Percentiles rank a stretch among this genome's conserved stretches.
Evolutionary conservation across 2,797 vertebrate species (phyloP).

Genomic region (Megalops cyprinoides): DNA sequence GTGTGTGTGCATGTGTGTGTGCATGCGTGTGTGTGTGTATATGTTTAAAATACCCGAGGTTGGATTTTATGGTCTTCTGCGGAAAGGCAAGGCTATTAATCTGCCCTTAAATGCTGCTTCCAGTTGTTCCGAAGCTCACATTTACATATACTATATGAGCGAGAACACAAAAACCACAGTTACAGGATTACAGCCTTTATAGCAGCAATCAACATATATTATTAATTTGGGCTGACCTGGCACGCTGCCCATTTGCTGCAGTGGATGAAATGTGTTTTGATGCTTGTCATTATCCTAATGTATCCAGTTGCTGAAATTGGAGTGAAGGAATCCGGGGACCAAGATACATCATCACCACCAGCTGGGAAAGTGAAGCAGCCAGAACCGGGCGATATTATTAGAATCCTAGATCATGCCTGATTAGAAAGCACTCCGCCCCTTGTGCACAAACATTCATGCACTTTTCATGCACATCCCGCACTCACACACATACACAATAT

Average conservation of each 20-base stretch:
- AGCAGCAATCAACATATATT: slow-evolving; percentile 36
- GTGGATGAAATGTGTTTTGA: slow-evolving; percentile 30
- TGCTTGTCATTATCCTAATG: slow-evolving; percentile 26
- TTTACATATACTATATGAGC: slow-evolving; percentile 24
- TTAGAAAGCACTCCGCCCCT: neutral
- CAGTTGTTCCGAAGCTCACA: slow-evolving; percentile 8
- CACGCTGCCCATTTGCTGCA: slow-evolving; percentile 5
- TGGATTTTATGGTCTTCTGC: neutral
- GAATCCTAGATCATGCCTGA: neutral
- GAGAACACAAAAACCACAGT: slow-evolving; percentile 30
- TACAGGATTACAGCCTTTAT: slow-evolving; percentile 32
- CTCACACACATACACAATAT: neutral
- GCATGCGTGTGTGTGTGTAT: neutral
- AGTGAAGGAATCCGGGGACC: slow-evolving; percentile 31
- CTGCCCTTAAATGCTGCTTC: slow-evolving; percentile 5
- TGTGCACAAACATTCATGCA: neutral
- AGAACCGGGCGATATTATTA: slow-evolving; percentile 14
- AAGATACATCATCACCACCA: slow-evolving; percentile 18
- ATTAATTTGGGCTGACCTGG: slow-evolving; percentile 30
- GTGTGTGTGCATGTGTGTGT: neutral
- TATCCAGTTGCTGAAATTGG: slow-evolving; percentile 29
- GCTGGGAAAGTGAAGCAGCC: slow-evolving; percentile 16
- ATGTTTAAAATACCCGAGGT: neutral
- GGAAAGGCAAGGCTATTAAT: slow-evolving; percentile 12
- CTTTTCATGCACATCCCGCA: neutral